Percentiles rank a stretch among this genome's conserved stretches.
phyloP scores from a whole-genome alignment of 2,888 invertebrate species.

The Girardia tigrina region DNA sequence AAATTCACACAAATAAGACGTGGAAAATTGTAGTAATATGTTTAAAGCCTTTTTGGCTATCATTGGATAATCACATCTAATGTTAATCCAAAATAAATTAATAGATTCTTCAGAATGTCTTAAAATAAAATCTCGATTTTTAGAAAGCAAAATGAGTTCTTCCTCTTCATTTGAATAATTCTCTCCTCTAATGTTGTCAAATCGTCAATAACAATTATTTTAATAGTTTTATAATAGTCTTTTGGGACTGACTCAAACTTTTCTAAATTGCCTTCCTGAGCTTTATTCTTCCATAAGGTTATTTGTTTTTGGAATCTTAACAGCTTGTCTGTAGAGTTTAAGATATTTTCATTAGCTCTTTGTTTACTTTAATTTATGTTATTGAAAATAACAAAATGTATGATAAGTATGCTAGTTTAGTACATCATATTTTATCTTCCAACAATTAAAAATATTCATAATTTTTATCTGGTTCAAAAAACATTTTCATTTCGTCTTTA shows the following conservation, averaged over 20 bases:
- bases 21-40: constrained; percentile 5
- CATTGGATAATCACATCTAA: neutral
- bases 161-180: neutral
- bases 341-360: neutral
- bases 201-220: neutral
- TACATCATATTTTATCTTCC: too few species aligned
- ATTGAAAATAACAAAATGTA: neutral
- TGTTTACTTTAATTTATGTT: neutral
- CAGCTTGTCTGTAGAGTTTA: neutral
- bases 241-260: neutral
- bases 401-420: neutral
- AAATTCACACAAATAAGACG: neutral
- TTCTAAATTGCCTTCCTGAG: neutral
- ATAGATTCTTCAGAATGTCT: neutral
- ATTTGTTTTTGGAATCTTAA: neutral
- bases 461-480: too few species aligned
- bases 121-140: constrained; percentile 10
- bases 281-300: too few species aligned
- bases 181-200: neutral
- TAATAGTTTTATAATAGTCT: neutral
- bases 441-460: too few species aligned
- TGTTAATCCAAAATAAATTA: constrained; percentile 14
- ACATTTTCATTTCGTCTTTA: neutral
- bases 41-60: constrained; percentile 12
- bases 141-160: neutral